These are phyloP conservation scores for Cuniculus paca DNA, from an alignment of 2,797 vertebrate genomes.

Conservation along the genomic window DNA sequence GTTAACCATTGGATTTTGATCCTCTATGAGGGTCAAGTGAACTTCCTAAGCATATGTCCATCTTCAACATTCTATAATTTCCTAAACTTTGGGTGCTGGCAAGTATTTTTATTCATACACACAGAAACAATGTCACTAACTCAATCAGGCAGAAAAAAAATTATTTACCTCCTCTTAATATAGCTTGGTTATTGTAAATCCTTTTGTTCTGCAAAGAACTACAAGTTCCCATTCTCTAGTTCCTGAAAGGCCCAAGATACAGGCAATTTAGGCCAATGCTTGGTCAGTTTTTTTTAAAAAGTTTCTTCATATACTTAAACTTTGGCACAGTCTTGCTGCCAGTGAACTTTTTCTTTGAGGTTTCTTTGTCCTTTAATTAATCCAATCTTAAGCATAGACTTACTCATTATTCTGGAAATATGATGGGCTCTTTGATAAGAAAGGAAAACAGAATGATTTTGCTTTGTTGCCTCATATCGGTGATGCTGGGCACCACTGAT, in stretches of 20 bases:
- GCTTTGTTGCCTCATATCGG: conserved; percentile 26
- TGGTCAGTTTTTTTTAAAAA: neutral
- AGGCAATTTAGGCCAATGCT: neutral
- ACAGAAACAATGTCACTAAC: neutral
- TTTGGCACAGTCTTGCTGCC: neutral
- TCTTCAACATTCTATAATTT: neutral
- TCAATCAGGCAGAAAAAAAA: neutral
- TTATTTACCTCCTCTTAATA: neutral
- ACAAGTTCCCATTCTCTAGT: neutral
- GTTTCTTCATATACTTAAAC: neutral
- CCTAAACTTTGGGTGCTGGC: neutral
- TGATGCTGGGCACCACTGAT: neutral
- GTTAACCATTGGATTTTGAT: neutral
- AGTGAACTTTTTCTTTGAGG: neutral
- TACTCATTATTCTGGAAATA: conserved; percentile 12
- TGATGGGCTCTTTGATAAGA: conserved; percentile 30
- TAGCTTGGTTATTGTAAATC: neutral
- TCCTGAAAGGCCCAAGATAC: neutral
- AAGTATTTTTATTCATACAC: neutral
- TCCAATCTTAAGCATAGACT: neutral
- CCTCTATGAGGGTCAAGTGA: neutral
- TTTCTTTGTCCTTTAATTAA: neutral
- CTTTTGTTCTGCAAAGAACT: neutral
- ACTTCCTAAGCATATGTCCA: neutral
- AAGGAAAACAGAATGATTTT: conserved; percentile 9